These are phyloP conservation scores for Drosophila affinis DNA, from an alignment of 2,888 invertebrate species.

Conservation along the genomic window DNA sequence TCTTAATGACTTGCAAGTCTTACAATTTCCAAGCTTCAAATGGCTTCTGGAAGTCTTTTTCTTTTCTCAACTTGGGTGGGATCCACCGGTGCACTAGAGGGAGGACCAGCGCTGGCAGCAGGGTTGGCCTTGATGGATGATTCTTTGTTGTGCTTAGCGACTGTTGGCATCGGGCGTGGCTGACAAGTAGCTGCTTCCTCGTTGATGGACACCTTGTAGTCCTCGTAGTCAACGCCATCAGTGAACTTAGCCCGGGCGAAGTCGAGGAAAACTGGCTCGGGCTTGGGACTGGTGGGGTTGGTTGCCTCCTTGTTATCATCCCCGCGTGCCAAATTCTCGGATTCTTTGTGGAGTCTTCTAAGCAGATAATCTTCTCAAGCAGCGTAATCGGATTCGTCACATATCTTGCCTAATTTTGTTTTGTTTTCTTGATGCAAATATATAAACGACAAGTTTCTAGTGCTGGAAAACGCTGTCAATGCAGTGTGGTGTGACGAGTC, in stretches of 20 bases:
- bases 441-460: not conserved
- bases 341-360: slow-evolving; percentile 91
- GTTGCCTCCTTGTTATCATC: slow-evolving; percentile 79
- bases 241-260: too few species aligned
- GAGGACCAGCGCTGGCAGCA: not conserved
- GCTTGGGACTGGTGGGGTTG: slow-evolving; percentile 84
- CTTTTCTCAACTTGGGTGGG: slow-evolving; percentile 73
- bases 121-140: slow-evolving; percentile 27
- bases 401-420: slow-evolving; percentile 14
- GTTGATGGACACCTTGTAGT: slow-evolving; percentile 78
- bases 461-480: not conserved
- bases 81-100: slow-evolving; percentile 82
- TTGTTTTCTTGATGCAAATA: not conserved
- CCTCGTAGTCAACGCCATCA: too few species aligned
- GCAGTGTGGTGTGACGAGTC: too few species aligned
- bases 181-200: slow-evolving; percentile 83
- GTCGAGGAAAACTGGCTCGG: not conserved
- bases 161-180: slow-evolving; percentile 84
- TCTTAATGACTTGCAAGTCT: slow-evolving; percentile 42
- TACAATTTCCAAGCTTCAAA: slow-evolving; percentile 4
- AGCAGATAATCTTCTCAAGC: slow-evolving; percentile 92
- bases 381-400: slow-evolving; percentile 36
- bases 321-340: slow-evolving; percentile 88
- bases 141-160: slow-evolving; percentile 71
- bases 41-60: slow-evolving; percentile 17